Evolutionary conservation across 2,797 vertebrate genomes (phyloP), one percentile per base, ranked within the genome.

Genomic region (Pelobates cultripes): DNA sequence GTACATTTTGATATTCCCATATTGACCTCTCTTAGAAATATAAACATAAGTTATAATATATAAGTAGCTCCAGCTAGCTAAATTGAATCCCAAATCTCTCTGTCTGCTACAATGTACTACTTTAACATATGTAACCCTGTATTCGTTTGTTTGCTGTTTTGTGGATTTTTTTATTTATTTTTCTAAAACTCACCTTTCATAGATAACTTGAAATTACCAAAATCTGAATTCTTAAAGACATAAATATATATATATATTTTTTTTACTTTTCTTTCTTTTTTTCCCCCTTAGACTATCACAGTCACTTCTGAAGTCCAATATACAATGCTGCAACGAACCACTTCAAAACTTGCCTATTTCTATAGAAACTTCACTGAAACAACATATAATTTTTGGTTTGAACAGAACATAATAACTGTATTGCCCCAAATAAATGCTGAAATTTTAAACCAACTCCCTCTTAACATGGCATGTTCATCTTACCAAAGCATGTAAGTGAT

Each of bases 401-500:
- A 69, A 63, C 41, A 69, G 41, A 85, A 76, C 14, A 63, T 89
- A 0, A 1, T 3, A 5, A 4, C 28, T 7, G 85, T 82, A 4
- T 60, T 86, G 28, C 51, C 78, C 4, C 67, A 79, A 10, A 77
- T 89, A 43, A 44, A 72, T 1, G 57, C 10, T 0, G 3, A 40
- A 0, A 45, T 86, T 13, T 85, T 90, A 66, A 69, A 55, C 3
- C 3, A 64, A 43, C 83, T 90, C 28, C 83, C 88, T 4, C 12
- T 57, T 2, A 70, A 7, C 0, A 63, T 86, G 9, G 80, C 83
- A 51, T 89, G 89, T 45, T 55, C 40, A 3, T 83, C 86, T 40
- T 88, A 82, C 7, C 63, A 74, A 51, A 78, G 81, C 69, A 61
- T 90, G 89, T 89, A 83, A 88, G 89, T 88, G 60, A 41, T 0